Conservation (phyloP, 1,140 invertebrate genomes). For the Gryon sp. region DNA sequence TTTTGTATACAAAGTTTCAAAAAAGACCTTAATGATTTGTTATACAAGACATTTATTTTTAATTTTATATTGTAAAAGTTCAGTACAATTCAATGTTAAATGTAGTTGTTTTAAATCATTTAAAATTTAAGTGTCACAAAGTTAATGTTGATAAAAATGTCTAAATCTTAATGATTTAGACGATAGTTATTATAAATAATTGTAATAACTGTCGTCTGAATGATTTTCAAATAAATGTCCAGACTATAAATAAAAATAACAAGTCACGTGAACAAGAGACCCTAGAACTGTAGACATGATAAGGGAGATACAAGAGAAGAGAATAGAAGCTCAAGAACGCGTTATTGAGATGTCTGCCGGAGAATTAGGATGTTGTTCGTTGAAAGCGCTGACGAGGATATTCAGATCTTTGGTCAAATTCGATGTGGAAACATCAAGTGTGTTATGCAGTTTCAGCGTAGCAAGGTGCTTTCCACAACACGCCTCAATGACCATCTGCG, state of each 20-base stretch:
- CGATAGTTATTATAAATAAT: no score
- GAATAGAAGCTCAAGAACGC: slow-evolving; percentile 66
- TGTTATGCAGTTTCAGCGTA: slow-evolving; percentile 56
- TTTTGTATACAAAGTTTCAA: no score
- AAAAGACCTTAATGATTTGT: no score
- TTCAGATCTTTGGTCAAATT: slow-evolving; percentile 60
- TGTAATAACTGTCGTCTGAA: no score
- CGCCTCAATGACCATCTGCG: slow-evolving; percentile 58
- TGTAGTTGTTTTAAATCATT: no score
- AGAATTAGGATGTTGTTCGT: slow-evolving; percentile 70
- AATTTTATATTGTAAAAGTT: no score
- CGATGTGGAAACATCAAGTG: slow-evolving; percentile 61
- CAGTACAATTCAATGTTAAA: no score
- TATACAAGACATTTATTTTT: no score
- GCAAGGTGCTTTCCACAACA: slow-evolving; percentile 54
- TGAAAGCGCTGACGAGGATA: slow-evolving; percentile 49
- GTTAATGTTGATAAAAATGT: no score
- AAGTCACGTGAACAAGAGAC: slow-evolving; percentile 17
- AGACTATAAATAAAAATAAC: slow-evolving; percentile 6
- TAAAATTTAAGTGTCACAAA: no score
- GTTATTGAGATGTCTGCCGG: slow-evolving; percentile 76
- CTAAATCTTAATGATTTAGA: no score
- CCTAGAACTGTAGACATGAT: slow-evolving; percentile 10
- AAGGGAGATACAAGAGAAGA: slow-evolving; percentile 28
- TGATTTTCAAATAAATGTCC: slow-evolving; percentile 10